phyloP scores from a whole-genome alignment of 2,888 invertebrate species.

The Pecten maximus region DNA sequence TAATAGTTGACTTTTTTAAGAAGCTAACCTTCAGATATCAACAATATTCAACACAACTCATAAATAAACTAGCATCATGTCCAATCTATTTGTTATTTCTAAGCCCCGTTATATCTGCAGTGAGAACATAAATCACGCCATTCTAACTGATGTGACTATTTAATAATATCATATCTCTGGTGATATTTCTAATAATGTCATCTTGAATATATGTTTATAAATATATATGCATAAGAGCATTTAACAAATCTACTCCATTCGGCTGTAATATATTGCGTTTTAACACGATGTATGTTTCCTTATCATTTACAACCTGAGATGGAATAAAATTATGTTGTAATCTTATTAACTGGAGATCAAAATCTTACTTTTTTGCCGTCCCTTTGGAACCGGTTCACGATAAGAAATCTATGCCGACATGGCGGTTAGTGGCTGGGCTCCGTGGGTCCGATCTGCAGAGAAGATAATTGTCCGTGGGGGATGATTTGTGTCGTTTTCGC shows the following conservation, averaged over 20 bases:
- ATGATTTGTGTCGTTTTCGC: slow-evolving; percentile 35
- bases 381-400: slow-evolving; percentile 22
- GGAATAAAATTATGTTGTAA: slow-evolving; percentile 35
- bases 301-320: slow-evolving; percentile 33
- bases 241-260: not conserved
- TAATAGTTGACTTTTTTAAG: not conserved
- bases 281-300: slow-evolving; percentile 25
- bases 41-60: not conserved
- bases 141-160: not conserved
- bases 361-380: slow-evolving; percentile 34
- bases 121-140: not conserved
- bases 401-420: slow-evolving; percentile 21
- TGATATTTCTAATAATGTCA: not conserved
- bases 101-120: not conserved
- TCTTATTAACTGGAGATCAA: slow-evolving; percentile 15
- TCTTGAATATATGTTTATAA: not conserved
- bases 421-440: slow-evolving; percentile 13
- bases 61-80: not conserved
- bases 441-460: not conserved
- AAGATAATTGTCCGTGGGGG: slow-evolving; percentile 15
- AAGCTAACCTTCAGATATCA: not conserved
- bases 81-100: not conserved
- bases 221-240: not conserved
- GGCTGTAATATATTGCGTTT: slow-evolving; percentile 16
- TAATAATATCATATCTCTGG: not conserved